Conservation (phyloP, 2,797 vertebrate genomes). For the Enteromius afrohamiltoni region DNA sequence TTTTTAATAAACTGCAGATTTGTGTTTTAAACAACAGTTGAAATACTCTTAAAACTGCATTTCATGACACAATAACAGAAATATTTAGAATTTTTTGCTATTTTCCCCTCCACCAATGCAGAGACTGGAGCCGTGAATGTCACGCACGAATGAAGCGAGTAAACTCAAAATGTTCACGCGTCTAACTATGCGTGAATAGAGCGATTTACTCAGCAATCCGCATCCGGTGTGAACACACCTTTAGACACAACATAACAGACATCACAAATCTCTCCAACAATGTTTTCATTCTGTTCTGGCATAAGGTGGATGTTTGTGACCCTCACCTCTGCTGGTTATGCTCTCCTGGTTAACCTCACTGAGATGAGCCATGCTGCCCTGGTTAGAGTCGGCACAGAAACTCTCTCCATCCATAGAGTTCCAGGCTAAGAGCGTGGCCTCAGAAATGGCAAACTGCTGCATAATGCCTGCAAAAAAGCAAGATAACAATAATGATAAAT, state of each 20-base stretch:
- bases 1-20: too few relatives aligned
- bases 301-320: not conserved
- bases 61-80: too few relatives aligned
- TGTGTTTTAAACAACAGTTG: too few relatives aligned
- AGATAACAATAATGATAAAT: not conserved
- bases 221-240: too few relatives aligned
- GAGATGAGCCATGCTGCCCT: conserved; percentile 86
- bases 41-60: too few relatives aligned
- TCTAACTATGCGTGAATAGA: too few relatives aligned
- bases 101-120: too few relatives aligned
- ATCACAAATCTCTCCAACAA: not conserved
- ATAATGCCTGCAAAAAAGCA: conserved; percentile 81
- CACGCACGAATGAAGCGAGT: too few relatives aligned
- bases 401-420: conserved; percentile 96
- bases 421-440: conserved; percentile 95
- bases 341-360: conserved; percentile 95
- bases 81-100: too few relatives aligned
- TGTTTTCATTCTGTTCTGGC: not conserved
- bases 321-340: conserved; percentile 82
- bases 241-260: not conserved
- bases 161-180: too few relatives aligned
- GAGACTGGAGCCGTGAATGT: too few relatives aligned
- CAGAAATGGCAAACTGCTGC: conserved; percentile 97
- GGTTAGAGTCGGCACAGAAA: conserved; percentile 88
- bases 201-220: too few relatives aligned